Conservation (phyloP, 2,888 invertebrate species). For the Norana najaformis region DNA sequence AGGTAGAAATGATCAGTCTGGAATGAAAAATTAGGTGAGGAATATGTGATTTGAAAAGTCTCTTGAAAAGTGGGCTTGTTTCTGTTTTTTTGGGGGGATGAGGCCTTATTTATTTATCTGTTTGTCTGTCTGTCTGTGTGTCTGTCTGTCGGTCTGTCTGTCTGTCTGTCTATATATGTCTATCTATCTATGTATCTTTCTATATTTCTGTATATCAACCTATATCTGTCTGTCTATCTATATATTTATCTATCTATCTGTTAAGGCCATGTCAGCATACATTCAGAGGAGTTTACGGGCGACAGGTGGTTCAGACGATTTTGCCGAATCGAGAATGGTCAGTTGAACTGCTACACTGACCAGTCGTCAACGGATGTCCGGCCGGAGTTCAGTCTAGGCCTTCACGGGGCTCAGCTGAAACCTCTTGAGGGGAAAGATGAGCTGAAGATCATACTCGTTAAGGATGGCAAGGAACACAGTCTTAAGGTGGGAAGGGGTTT, state of each 20-base stretch:
- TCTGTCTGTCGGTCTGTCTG: too few relatives aligned
- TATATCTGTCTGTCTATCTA: too few relatives aligned
- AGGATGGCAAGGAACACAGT: not conserved
- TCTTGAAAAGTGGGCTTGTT: too few relatives aligned
- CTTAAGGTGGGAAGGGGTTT: not conserved
- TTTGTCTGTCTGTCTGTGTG: too few relatives aligned
- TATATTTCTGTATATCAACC: too few relatives aligned
- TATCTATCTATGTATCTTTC: too few relatives aligned
- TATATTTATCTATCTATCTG: not conserved
- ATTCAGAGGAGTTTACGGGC: not conserved
- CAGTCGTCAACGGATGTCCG: not conserved
- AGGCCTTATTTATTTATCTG: too few relatives aligned
- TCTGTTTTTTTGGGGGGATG: too few relatives aligned
- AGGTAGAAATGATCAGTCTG: too few relatives aligned
- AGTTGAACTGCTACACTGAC: not conserved
- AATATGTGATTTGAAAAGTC: too few relatives aligned
- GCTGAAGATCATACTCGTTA: not conserved
- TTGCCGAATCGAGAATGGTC: not conserved
- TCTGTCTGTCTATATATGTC: too few relatives aligned
- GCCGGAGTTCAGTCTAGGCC: not conserved
- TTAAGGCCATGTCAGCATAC: not conserved
- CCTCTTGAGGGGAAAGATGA: not conserved
- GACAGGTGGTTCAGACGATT: not conserved
- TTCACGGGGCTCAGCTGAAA: slow-evolving; percentile 9
- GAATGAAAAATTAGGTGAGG: too few relatives aligned